phyloP scores from a whole-genome alignment of 2,888 invertebrate genomes.

The Masnerella sp. region DNA sequence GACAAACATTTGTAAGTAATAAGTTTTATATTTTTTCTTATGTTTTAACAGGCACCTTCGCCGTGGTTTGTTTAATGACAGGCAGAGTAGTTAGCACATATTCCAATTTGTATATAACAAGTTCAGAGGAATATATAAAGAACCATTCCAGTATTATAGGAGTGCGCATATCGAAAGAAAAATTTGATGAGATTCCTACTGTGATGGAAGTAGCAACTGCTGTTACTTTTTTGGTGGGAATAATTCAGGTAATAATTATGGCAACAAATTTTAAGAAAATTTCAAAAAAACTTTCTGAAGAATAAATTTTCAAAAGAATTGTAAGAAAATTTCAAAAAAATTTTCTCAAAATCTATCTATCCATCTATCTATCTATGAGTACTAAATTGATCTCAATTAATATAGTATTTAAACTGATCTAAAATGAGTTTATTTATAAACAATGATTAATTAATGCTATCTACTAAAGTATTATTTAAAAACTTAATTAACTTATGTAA shows the following conservation, averaged over 20 bases:
- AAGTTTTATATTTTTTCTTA: background rate
- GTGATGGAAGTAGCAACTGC: slow-evolving; percentile 86
- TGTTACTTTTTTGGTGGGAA: slow-evolving; percentile 87
- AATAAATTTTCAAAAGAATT: too few species aligned
- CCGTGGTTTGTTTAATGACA: slow-evolving; percentile 93
- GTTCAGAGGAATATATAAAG: slow-evolving; percentile 22
- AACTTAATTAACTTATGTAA: too few species aligned
- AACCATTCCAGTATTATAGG: slow-evolving; percentile 47
- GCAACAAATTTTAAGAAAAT: background rate
- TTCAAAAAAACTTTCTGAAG: too few species aligned
- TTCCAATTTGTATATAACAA: slow-evolving; percentile 59
- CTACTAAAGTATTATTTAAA: too few species aligned
- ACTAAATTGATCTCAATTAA: too few species aligned
- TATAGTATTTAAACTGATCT: too few species aligned
- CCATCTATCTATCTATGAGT: too few species aligned
- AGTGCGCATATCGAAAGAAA: slow-evolving; percentile 22
- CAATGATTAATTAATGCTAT: too few species aligned
- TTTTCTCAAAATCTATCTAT: too few species aligned
- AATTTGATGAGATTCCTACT: slow-evolving; percentile 70
- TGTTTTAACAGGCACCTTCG: slow-evolving; percentile 83
- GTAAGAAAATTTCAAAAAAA: too few species aligned
- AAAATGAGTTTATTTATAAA: too few species aligned
- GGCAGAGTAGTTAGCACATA: slow-evolving; percentile 85
- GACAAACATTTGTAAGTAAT: too few species aligned
- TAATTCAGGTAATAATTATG: slow-evolving; percentile 82